phyloP scores from a whole-genome alignment of 2,113 vertebrate genomes.

The Phoxinus phoxinus region DNA sequence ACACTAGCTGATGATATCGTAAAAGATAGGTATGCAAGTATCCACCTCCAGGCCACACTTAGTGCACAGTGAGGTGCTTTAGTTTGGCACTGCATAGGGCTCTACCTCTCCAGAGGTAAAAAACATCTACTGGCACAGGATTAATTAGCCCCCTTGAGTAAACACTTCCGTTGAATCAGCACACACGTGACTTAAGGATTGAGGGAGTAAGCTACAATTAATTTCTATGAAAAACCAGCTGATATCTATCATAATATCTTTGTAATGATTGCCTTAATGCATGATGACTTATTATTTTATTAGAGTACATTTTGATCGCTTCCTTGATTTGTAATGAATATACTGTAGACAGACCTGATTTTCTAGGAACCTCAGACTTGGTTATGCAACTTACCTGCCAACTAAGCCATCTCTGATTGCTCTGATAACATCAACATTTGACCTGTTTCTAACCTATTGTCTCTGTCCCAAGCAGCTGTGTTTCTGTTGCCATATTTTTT shows the following conservation, averaged over 20 bases:
- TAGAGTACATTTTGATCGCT: neutral
- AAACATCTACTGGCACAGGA: conserved; percentile 32
- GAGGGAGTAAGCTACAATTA: neutral
- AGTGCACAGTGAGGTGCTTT: conserved; percentile 2
- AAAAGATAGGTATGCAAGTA: neutral
- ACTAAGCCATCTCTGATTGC: conserved; percentile 6
- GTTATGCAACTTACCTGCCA: conserved; percentile 5
- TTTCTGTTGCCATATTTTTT: neutral
- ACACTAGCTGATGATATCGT: too few species aligned
- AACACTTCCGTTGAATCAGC: conserved; percentile 21
- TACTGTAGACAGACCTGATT: neutral
- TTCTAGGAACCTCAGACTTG: conserved; percentile 11
- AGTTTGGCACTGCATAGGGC: conserved; percentile 20
- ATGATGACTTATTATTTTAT: conserved; percentile 4
- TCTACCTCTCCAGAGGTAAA: conserved; percentile 4
- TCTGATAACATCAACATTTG: conserved; percentile 10
- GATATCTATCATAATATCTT: neutral
- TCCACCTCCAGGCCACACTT: conserved; percentile 7
- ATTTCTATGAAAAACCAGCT: neutral
- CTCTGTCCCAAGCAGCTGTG: neutral
- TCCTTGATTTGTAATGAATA: conserved; percentile 19
- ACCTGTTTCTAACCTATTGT: conserved; percentile 5
- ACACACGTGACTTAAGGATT: neutral
- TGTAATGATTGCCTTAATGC: neutral
- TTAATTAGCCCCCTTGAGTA: conserved; percentile 43